Base-by-base conservation (phyloP, 2,888 invertebrate species). In the Orthosia gracilis region DNA sequence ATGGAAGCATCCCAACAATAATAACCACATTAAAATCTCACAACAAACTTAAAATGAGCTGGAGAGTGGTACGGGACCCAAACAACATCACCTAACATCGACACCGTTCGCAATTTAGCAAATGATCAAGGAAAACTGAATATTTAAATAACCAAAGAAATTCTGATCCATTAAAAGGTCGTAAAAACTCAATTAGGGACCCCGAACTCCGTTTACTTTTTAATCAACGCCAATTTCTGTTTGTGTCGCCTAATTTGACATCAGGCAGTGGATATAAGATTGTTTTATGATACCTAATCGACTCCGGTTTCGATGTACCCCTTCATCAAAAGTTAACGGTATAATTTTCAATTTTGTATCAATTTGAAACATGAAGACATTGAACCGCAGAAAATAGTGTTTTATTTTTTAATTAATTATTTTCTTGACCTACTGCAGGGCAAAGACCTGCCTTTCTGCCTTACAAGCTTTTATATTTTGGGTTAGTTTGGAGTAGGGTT, bases 151-250 rank as follows among this genome's bases (percentile, higher is more conserved):
- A 66, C 57, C 61, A 52, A 80, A 79, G 76, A 83, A 73, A 83
- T 83, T 83, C 13, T 69, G 76, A 15, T 59, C 75, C 79, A 86
- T 87, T 79, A 85, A 81, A 81, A 76, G 72, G 67, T 85, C 81
- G 69, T 87, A 85, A 85, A 87, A 87, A 74, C 65, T 76, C 87
- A 87, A 87, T 87, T 85, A 87, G 69, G 73, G 69, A 70, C 45
- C 57, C 55, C 71, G 58, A 75, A 75, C 63, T 64, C 47, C 59
- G 66, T 72, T 76, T 66, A 68, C 76, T 70, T 87, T 77, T 83
- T 79, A 74, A 85, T 86, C 68, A 77, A 71, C 68, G 68, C 58
- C 73, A 79, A 81, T 85, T 74, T 82, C 63, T 68, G 73, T 68
- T 80, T 73, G 47, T 69, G 72, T 75, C 66, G 65, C 59, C 55